A percentile compares a stretch with the other conserved stretches of the same genome.
phyloP scores from a whole-genome alignment of 2,113 vertebrate genomes.

The Paralichthys olivaceus region DNA sequence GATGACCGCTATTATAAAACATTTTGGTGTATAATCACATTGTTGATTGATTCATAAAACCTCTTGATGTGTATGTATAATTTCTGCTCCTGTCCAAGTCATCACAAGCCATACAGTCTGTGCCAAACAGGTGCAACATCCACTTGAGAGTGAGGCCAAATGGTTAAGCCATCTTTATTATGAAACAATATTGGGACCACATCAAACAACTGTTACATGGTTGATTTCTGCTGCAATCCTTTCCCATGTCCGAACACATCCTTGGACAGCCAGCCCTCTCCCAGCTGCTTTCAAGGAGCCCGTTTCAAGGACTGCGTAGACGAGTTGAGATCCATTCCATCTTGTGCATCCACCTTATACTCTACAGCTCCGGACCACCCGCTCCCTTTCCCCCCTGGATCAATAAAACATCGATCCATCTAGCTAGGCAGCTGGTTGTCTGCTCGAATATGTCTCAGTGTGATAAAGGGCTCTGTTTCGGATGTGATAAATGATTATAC shows the following conservation, averaged over 20 bases:
- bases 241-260: slow-evolving; percentile 46
- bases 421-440: slow-evolving; percentile 15
- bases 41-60: neutral
- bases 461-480: slow-evolving; percentile 25
- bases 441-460: slow-evolving; percentile 26
- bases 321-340: slow-evolving; percentile 42
- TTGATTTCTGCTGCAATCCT: slow-evolving; percentile 59
- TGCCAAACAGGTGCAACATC: slow-evolving; percentile 3
- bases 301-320: slow-evolving; percentile 25
- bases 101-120: slow-evolving; percentile 8
- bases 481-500: neutral
- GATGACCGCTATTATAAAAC: neutral
- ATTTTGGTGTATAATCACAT: neutral
- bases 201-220: slow-evolving; percentile 78
- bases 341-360: neutral
- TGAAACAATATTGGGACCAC: slow-evolving; percentile 76
- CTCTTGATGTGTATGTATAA: neutral
- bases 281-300: slow-evolving; percentile 55
- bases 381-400: slow-evolving; percentile 1
- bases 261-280: slow-evolving; percentile 51
- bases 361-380: neutral
- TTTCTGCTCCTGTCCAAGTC: neutral
- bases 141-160: slow-evolving; percentile 66
- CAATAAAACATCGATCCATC: slow-evolving; percentile 11
- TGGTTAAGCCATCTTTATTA: slow-evolving; percentile 80